phyloP scores from a whole-genome alignment of 2,113 vertebrate genomes.

The Hemibates koningsi region DNA sequence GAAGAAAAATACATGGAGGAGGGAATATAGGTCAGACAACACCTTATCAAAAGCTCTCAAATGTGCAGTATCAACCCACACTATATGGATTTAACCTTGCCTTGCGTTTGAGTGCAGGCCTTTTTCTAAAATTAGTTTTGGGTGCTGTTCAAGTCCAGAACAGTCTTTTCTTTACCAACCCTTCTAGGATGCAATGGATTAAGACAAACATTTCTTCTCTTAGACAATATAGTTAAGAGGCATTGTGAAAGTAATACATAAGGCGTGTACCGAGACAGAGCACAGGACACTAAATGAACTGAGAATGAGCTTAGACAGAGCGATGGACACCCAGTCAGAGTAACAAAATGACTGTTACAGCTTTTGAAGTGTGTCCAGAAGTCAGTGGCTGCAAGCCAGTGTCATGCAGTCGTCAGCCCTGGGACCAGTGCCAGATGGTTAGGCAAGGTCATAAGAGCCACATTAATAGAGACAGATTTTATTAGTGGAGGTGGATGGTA shows the following conservation, averaged over 20 bases:
- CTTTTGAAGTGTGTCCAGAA: constrained; percentile 6
- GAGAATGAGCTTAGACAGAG: neutral
- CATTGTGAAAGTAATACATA: neutral
- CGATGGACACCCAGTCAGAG: neutral
- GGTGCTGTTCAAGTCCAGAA: neutral
- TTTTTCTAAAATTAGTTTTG: constrained; percentile 19
- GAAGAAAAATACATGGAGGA: constrained; percentile 17
- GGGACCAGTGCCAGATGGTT: constrained; percentile 31
- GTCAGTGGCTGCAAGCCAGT: constrained; percentile 16
- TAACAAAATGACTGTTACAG: neutral
- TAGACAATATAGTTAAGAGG: neutral
- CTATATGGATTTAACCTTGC: constrained; percentile 21
- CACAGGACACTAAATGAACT: neutral
- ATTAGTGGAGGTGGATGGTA: neutral
- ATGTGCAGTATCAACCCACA: constrained; percentile 21
- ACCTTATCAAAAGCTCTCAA: constrained; percentile 30
- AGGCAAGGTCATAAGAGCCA: constrained; percentile 20
- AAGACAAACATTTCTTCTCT: neutral
- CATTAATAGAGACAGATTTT: constrained; percentile 44
- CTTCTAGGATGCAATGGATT: neutral
- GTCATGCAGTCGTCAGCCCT: neutral
- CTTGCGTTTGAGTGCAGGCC: neutral
- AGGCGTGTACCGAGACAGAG: neutral
- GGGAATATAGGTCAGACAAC: constrained; percentile 47
- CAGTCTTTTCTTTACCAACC: neutral